Base-by-base conservation (phyloP, 1,140 invertebrate genomes). In the Steinernema khuongi region DNA sequence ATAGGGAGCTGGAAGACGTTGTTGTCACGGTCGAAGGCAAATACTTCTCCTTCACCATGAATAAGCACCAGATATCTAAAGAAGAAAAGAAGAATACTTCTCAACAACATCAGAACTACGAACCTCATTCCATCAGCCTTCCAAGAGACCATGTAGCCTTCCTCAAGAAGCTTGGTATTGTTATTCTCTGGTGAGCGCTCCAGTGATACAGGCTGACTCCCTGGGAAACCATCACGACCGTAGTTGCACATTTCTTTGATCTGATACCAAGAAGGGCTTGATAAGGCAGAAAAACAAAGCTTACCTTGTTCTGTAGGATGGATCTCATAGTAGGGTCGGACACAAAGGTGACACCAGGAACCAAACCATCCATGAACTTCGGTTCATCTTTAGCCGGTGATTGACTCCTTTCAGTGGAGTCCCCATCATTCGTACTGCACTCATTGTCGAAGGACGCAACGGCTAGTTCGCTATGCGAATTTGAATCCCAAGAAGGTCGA, bases 91-190 rank as follows among this genome's bases (percentile, higher is more conserved):
- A 75, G 78, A 22, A 14, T 18, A 36, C 0, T 1, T 22, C n/a
- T 26, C 30, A 31, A 19, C 26, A 17, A 44, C 1, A 18, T 26
- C 44, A 29, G 28, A 18, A 71, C 71, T 77, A 92, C n/a, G n/a
- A n/a, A n/a, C 90, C 94, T 90, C 18, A 91, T 94, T 29, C 97
- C 97, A 87, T 99, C 97, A 18, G 97, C 97, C 86, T 99, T 99
- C 96, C 96, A 99, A 0, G 94, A 98, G 1, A 99, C 96, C 83
- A 90, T 90, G 83, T 99, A 99, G 0, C 93, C 93, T 75, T 91
- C 82, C 60, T 89, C 86, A 0, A 99, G 86, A 11, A 91, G 88
- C 50, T 86, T 87, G 17, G 99, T 88, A 87, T 99, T 99, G 0
- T 90, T 83, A 1, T 87, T 85, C 81, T 94, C 91, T 14, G 78